These are phyloP conservation scores for Limanda limanda DNA, from an alignment of 2,113 vertebrate genomes.

Conservation along the genomic window DNA sequence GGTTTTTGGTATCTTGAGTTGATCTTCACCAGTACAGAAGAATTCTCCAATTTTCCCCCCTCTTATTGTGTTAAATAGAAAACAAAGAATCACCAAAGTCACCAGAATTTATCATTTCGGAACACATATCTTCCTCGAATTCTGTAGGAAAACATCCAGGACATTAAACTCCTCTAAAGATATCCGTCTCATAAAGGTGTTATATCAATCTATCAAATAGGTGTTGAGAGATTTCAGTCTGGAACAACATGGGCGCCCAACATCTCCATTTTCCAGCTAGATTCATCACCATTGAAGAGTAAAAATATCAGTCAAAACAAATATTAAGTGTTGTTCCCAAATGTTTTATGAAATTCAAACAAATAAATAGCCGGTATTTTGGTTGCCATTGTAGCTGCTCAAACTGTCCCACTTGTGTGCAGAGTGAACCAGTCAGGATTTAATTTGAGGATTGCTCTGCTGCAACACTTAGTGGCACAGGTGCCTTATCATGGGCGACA, in stretches of 20 bases:
- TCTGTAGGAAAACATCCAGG: neutral
- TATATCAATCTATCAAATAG: neutral
- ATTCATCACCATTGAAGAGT: too few relatives aligned
- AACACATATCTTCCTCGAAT: neutral
- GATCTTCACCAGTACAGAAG: too few relatives aligned
- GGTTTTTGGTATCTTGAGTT: too few relatives aligned
- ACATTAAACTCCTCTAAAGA: neutral
- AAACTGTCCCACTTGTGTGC: neutral
- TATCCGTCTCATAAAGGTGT: neutral
- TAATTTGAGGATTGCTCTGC: conserved; percentile 24
- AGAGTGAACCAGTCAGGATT: conserved; percentile 14
- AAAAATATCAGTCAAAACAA: too few relatives aligned
- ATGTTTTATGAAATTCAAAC: too few relatives aligned
- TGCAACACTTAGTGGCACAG: conserved; percentile 33
- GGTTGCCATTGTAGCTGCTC: too few relatives aligned
- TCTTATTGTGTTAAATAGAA: neutral
- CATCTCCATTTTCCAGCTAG: neutral
- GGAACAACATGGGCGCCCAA: neutral
- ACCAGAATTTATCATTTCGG: neutral
- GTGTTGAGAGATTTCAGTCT: too few relatives aligned
- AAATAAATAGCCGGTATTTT: too few relatives aligned
- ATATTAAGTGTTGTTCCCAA: too few relatives aligned
- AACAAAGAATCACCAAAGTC: neutral
- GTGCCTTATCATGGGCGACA: conserved; percentile 50
- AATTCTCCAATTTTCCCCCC: too few relatives aligned